These are phyloP conservation scores for Neomonachus schauinslandi DNA, from an alignment of 2,113 vertebrate genomes.

Conservation along the genomic window DNA sequence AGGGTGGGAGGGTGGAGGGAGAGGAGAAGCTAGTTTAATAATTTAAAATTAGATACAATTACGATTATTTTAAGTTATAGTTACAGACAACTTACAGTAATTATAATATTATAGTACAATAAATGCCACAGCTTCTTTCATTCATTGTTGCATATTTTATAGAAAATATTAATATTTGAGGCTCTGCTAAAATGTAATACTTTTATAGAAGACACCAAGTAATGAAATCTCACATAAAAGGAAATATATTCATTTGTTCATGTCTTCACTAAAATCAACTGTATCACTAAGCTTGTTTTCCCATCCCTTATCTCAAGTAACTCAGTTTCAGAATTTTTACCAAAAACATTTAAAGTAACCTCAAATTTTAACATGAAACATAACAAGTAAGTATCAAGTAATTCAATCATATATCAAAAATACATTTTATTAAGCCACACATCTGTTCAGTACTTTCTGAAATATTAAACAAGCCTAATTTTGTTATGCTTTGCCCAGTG, in stretches of 20 bases:
- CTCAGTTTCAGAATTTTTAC: not conserved
- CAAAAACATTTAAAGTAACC: not conserved
- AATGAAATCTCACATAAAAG: not conserved
- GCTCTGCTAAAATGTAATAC: conserved; percentile 5
- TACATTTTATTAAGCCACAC: not conserved
- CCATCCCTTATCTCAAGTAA: not conserved
- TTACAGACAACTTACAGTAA: not conserved
- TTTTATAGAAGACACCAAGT: not conserved
- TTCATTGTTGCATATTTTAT: not conserved
- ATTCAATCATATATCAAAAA: not conserved
- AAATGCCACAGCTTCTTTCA: not conserved
- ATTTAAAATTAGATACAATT: conserved; percentile 14
- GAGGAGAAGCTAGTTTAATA: not conserved
- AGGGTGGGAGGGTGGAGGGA: not conserved
- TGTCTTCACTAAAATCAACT: not conserved
- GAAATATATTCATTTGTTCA: not conserved
- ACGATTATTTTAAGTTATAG: conserved; percentile 23
- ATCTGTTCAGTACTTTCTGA: not conserved
- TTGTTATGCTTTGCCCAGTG: not conserved
- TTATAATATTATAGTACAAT: not conserved
- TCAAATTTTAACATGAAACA: not conserved
- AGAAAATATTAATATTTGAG: not conserved
- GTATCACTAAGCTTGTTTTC: not conserved
- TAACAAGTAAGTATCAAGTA: not conserved
- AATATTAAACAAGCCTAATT: not conserved